Conservation (phyloP, 2,888 invertebrate genomes). For the Drosophila borealis region DNA sequence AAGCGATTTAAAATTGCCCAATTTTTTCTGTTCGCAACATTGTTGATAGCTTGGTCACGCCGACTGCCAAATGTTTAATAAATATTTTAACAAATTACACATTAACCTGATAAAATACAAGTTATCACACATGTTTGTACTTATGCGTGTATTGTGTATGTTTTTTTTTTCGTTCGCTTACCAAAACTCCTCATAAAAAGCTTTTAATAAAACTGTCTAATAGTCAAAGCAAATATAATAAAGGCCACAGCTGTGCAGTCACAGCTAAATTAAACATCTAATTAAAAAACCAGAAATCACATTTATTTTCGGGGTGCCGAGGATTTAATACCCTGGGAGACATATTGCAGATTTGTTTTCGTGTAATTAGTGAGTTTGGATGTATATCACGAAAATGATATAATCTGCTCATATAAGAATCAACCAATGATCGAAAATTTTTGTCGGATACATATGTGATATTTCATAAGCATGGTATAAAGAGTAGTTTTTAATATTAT, state of each 20-base stretch:
- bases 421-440: no score
- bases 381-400: no score
- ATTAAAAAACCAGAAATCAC: slow-evolving; percentile 5
- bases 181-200: slow-evolving; percentile 46
- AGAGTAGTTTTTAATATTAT: background rate
- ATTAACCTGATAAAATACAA: slow-evolving; percentile 20
- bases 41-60: slow-evolving; percentile 18
- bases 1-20: background rate
- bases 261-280: slow-evolving; percentile 25
- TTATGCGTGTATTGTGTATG: background rate
- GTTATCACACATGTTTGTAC: slow-evolving; percentile 4
- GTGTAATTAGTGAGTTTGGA: no score
- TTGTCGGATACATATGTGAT: background rate
- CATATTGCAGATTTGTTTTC: background rate
- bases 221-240: slow-evolving; percentile 40
- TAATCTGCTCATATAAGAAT: no score
- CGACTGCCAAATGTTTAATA: slow-evolving; percentile 10
- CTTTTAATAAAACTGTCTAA: slow-evolving; percentile 54
- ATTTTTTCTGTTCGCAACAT: slow-evolving; percentile 5
- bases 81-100: slow-evolving; percentile 26
- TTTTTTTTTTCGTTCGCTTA: slow-evolving; percentile 3
- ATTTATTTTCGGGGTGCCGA: background rate
- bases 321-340: background rate
- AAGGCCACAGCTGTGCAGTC: slow-evolving; percentile 25
- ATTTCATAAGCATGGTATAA: background rate